These are phyloP conservation scores for Apoda limacodes DNA, from an alignment of 2,888 invertebrate species.

Conservation along the genomic window DNA sequence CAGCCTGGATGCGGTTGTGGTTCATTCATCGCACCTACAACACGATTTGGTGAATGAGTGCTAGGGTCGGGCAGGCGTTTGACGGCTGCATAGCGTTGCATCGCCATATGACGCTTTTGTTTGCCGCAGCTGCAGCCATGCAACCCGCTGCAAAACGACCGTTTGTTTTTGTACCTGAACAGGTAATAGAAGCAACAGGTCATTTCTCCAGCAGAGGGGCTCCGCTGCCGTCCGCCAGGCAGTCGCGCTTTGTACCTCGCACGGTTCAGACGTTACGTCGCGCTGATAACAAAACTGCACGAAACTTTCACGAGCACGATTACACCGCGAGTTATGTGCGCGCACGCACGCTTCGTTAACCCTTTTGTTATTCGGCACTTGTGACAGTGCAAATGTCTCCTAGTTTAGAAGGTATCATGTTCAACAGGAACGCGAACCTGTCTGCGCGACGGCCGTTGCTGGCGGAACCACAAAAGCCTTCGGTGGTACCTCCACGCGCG, in stretches of 20 bases:
- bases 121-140: constrained; percentile 50
- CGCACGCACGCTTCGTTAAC: constrained; percentile 47
- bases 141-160: constrained; percentile 51
- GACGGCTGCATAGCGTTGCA: constrained; percentile 26
- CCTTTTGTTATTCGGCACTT: constrained; percentile 31
- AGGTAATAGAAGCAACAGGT: constrained; percentile 67
- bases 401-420: constrained; percentile 64
- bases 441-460: constrained; percentile 62
- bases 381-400: constrained; percentile 66
- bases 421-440: constrained; percentile 61
- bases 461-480: constrained; percentile 60
- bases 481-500: constrained; percentile 54
- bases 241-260: constrained; percentile 40
- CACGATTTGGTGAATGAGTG: constrained; percentile 3
- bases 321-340: constrained; percentile 53
- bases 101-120: constrained; percentile 52
- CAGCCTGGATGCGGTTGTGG: too few species aligned
- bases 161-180: constrained; percentile 47
- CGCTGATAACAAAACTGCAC: constrained; percentile 23
- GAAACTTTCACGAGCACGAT: constrained; percentile 35
- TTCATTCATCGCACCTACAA: constrained; percentile 40
- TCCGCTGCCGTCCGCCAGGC: constrained; percentile 31
- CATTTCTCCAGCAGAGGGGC: constrained; percentile 55
- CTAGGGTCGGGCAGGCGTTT: too few species aligned
- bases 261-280: constrained; percentile 26